phyloP scores from a whole-genome alignment of 92 coral and sea anemone genomes.

The Galaxea fascicularis region DNA sequence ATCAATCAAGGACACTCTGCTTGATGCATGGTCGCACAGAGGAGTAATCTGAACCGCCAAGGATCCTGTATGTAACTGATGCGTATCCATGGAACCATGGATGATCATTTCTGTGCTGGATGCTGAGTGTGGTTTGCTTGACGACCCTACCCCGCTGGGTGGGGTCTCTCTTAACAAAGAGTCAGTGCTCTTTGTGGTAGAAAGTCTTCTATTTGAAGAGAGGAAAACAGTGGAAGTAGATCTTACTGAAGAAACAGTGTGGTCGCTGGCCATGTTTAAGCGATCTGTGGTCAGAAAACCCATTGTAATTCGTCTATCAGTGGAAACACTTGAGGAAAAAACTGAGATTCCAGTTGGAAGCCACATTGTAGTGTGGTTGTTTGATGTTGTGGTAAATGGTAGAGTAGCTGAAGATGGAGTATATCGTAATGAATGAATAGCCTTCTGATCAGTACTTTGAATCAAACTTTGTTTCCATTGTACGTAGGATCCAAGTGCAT shows the following conservation, averaged over 20 bases:
- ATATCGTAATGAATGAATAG: not conserved
- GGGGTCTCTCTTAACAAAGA: not conserved
- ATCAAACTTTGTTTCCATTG: not conserved
- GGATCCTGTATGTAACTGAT: not conserved
- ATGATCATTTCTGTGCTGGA: not conserved
- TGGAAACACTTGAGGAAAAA: not conserved
- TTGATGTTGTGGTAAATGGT: not conserved
- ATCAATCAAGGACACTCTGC: not conserved
- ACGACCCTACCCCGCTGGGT: not conserved
- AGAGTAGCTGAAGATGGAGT: not conserved
- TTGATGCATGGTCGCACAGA: not conserved
- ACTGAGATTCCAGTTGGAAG: not conserved
- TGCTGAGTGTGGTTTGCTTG: not conserved
- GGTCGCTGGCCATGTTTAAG: not conserved
- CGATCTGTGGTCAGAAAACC: not conserved
- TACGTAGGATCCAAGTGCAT: not conserved
- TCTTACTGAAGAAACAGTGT: not conserved
- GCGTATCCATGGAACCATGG: not conserved
- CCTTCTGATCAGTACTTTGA: not conserved
- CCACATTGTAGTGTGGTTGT: not conserved
- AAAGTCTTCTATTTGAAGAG: not conserved
- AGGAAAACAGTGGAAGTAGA: not conserved
- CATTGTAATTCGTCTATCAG: not conserved
- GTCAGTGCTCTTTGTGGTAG: not conserved
- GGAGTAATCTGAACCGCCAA: not conserved